Percentiles rank a stretch among this genome's conserved stretches.
These are phyloP conservation scores for Ceyx cyanopectus DNA, from an alignment of 2,113 vertebrate genomes.

Conservation along the genomic window DNA sequence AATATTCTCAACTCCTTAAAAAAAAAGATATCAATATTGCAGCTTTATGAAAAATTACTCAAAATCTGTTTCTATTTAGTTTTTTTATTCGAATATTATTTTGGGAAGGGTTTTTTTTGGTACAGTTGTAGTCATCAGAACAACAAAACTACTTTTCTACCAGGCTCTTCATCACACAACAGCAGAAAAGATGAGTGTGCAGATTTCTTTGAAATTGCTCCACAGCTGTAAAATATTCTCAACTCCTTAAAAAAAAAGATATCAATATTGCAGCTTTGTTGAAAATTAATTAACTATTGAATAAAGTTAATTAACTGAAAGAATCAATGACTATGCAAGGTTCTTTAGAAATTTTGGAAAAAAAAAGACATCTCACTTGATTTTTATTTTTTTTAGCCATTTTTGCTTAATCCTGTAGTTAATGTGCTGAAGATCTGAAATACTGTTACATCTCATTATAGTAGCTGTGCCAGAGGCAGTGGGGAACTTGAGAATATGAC, in stretches of 20 bases:
- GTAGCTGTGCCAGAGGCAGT: background rate
- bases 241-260: background rate
- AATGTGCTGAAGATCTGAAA: background rate
- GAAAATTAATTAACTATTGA: background rate
- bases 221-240: background rate
- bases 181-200: background rate
- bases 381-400: background rate
- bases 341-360: background rate
- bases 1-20: too few species aligned
- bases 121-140: background rate
- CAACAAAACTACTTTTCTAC: background rate
- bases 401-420: background rate
- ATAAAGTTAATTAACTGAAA: background rate
- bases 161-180: background rate
- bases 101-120: accelerated
- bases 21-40: too few species aligned
- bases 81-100: too few species aligned
- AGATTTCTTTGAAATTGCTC: background rate
- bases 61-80: too few species aligned
- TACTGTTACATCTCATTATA: background rate
- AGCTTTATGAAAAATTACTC: too few species aligned
- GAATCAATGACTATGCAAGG: background rate
- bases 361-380: background rate
- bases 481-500: background rate
- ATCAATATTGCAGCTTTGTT: background rate